A percentile compares a stretch with the other conserved stretches of the same genome.
Evolutionary conservation across 1,140 invertebrate genomes (phyloP).

Genomic region (Microplitis demolitor): DNA sequence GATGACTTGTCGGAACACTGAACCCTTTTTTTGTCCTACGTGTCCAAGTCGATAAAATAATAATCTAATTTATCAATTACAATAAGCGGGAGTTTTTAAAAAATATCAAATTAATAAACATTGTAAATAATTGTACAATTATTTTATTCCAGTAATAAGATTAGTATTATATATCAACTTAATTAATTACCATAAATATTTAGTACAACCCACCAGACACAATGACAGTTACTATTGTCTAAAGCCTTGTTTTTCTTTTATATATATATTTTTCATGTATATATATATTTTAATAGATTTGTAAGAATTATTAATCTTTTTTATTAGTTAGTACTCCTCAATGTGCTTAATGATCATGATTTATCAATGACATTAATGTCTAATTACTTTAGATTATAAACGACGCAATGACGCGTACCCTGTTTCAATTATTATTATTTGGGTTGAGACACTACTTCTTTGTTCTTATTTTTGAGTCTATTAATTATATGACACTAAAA

Average conservation of each 20-base stretch:
- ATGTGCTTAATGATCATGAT: not conserved
- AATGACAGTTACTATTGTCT: not conserved
- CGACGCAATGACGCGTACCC: not conserved
- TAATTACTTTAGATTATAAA: not conserved
- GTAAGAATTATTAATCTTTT: not conserved
- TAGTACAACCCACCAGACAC: not conserved
- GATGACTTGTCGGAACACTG: too few relatives aligned
- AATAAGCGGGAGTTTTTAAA: not conserved
- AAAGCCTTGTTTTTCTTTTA: not conserved
- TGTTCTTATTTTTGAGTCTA: too few relatives aligned
- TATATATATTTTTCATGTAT: too few relatives aligned
- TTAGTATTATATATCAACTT: not conserved
- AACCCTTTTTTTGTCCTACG: too few relatives aligned
- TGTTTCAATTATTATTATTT: not conserved
- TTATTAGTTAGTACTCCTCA: not conserved
- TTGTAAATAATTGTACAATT: not conserved
- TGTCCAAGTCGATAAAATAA: too few relatives aligned
- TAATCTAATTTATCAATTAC: too few relatives aligned
- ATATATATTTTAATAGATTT: not conserved
- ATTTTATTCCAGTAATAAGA: slow-evolving; percentile 23
- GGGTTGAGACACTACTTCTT: too few relatives aligned
- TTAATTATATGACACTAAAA: too few relatives aligned
- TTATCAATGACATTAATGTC: too few relatives aligned
- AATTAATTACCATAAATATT: not conserved
- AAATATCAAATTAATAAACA: not conserved